These are phyloP conservation scores for Misgurnus mizolepis DNA, from an alignment of 2,113 vertebrate genomes.

Conservation along the genomic window DNA sequence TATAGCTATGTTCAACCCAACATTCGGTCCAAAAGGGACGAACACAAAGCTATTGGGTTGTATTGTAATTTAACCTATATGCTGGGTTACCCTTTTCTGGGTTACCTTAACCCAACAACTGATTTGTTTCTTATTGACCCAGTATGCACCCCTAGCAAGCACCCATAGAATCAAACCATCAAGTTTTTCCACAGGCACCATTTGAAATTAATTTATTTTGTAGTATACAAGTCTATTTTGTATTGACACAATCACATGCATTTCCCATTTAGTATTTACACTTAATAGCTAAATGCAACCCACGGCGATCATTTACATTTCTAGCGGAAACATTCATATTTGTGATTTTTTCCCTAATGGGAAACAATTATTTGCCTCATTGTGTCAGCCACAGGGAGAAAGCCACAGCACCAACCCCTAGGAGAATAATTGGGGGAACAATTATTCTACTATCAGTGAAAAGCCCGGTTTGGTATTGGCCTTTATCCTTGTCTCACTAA, in stretches of 20 bases:
- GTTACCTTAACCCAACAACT: too few species aligned
- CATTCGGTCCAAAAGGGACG: too few species aligned
- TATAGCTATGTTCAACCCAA: too few species aligned
- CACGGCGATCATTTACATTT: not conserved
- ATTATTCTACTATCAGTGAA: constrained; percentile 48
- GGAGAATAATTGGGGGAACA: constrained; percentile 58
- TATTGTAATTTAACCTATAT: too few species aligned
- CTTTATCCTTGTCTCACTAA: constrained; percentile 61
- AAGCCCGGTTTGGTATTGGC: constrained; percentile 64
- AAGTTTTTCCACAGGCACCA: too few species aligned
- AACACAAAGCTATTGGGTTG: too few species aligned
- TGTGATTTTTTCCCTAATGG: constrained; percentile 61
- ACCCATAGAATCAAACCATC: too few species aligned
- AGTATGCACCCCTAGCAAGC: too few species aligned
- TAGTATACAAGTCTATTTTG: not conserved
- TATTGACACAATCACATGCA: not conserved
- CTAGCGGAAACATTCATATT: constrained; percentile 49
- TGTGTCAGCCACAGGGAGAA: constrained; percentile 58
- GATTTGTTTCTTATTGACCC: too few species aligned
- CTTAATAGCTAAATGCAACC: not conserved
- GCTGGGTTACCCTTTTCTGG: too few species aligned
- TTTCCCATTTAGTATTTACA: not conserved
- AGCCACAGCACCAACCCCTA: constrained; percentile 57
- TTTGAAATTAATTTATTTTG: too few species aligned
- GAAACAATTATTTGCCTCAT: constrained; percentile 55